These are phyloP conservation scores for Callyntrura guangdongensis DNA, from an alignment of 2,888 invertebrate genomes.

Conservation along the genomic window DNA sequence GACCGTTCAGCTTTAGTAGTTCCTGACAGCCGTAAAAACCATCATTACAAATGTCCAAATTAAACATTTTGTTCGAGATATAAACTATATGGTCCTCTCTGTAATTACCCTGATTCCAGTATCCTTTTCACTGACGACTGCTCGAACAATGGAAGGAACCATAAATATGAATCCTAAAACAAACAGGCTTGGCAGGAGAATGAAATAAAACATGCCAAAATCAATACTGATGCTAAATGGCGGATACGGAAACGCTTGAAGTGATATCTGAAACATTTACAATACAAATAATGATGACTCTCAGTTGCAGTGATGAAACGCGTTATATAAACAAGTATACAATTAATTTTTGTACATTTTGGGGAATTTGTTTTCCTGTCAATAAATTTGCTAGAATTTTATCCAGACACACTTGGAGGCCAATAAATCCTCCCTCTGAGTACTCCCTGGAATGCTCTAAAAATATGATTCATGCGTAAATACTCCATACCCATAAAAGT, in stretches of 20 bases:
- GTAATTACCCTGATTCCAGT: conserved; percentile 88
- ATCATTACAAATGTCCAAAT: not conserved
- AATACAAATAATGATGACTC: conserved; percentile 1
- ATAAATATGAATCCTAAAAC: conserved; percentile 87
- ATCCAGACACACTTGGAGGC: conserved; percentile 83
- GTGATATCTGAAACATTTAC: conserved; percentile 85
- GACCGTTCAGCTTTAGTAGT: conserved; percentile 88
- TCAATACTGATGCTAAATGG: conserved; percentile 85
- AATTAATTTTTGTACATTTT: too few relatives aligned
- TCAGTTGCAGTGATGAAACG: too few relatives aligned
- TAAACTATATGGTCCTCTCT: conserved; percentile 21
- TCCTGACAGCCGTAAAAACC: conserved; percentile 86
- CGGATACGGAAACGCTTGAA: conserved; percentile 89
- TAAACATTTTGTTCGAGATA: conserved; percentile 1
- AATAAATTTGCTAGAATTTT: conserved; percentile 80
- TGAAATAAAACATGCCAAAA: conserved; percentile 85
- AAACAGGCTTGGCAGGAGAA: conserved; percentile 86
- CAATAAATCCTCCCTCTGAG: conserved; percentile 81
- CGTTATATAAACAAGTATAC: too few relatives aligned
- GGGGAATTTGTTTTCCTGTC: conserved; percentile 2
- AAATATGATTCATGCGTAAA: not conserved
- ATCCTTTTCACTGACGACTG: conserved; percentile 89
- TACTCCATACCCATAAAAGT: too few relatives aligned
- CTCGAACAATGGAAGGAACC: conserved; percentile 88
- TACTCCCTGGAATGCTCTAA: conserved; percentile 80